These are phyloP conservation scores for Poecilia wingei DNA, from an alignment of 2,797 vertebrate genomes.

Conservation along the genomic window DNA sequence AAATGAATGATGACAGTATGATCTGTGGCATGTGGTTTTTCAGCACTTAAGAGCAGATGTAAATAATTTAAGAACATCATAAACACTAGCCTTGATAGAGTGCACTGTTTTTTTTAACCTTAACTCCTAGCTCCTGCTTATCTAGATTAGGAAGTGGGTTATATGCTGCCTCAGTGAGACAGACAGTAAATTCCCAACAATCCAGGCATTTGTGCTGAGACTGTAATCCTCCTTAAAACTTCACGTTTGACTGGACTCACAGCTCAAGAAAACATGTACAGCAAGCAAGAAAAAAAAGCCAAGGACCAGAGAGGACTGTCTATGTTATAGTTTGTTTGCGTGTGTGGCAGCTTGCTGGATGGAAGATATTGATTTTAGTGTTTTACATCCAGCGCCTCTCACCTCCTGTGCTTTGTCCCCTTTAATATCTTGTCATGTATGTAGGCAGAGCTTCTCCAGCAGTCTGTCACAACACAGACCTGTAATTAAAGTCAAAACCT, in stretches of 20 bases:
- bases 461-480: neutral
- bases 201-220: neutral
- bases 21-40: neutral
- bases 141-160: neutral
- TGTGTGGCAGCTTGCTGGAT: neutral
- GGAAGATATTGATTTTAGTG: conserved; percentile 30
- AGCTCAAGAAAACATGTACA: neutral
- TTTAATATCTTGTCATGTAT: conserved; percentile 47
- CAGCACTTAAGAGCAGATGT: neutral
- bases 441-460: neutral
- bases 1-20: neutral
- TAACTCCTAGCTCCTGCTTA: neutral
- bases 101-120: neutral
- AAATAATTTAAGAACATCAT: neutral
- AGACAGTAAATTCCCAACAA: neutral
- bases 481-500: neutral
- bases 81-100: neutral
- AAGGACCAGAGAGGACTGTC: neutral
- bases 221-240: neutral
- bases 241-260: neutral
- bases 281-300: neutral
- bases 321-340: conserved; percentile 11
- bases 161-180: neutral
- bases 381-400: conserved; percentile 25
- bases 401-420: conserved; percentile 19